phyloP scores from a whole-genome alignment of 2,113 vertebrate genomes.

The Anarhynchus alexandrinus region DNA sequence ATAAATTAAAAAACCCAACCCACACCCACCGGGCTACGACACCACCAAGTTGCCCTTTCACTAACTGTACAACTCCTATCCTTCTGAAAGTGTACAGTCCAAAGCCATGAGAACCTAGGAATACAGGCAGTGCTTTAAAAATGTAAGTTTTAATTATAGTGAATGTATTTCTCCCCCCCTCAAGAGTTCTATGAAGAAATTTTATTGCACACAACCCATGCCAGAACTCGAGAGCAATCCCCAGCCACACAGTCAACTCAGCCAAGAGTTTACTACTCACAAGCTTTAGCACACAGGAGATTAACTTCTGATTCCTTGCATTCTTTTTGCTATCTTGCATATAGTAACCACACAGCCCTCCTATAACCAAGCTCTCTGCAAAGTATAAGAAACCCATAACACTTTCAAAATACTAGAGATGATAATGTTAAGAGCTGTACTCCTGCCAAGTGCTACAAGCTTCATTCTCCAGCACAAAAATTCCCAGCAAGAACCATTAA shows the following conservation, averaged over 20 bases:
- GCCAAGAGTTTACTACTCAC: slow-evolving; percentile 2
- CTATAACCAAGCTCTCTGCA: background rate
- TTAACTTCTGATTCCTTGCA: slow-evolving; percentile 31
- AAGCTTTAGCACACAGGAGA: slow-evolving; percentile 2
- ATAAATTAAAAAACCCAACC: background rate
- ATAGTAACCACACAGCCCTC: background rate
- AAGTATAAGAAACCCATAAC: background rate
- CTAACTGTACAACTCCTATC: background rate
- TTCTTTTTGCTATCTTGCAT: slow-evolving; percentile 10
- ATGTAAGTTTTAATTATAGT: rapidly evolving
- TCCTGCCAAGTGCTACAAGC: background rate
- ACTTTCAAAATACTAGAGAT: background rate
- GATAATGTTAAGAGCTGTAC: background rate
- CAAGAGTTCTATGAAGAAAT: background rate
- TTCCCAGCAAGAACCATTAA: background rate
- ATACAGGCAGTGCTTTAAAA: background rate
- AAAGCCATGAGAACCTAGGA: background rate
- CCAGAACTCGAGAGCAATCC: slow-evolving; percentile 12
- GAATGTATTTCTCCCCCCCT: background rate
- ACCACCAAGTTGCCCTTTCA: background rate
- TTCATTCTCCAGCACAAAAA: background rate
- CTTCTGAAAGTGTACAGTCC: background rate
- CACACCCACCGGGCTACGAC: background rate
- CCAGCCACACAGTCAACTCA: background rate
- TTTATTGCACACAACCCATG: background rate